Base-by-base conservation (phyloP, 2,888 invertebrate species). In the Fabriciana adippe region DNA sequence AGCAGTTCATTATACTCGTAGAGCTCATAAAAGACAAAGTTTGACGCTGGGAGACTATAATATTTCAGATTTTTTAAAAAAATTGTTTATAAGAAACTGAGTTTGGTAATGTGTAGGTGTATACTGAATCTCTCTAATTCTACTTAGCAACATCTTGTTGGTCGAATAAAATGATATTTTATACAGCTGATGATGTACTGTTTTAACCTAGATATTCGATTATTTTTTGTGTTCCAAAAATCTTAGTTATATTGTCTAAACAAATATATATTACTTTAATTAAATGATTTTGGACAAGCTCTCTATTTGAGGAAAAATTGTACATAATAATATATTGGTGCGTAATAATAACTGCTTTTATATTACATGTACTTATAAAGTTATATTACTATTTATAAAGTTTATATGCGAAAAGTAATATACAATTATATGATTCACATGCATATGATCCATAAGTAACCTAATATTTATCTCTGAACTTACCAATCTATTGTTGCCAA, bases 401-500 rank as follows among this genome's bases (percentile, higher is more conserved):
- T 41, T 41, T 41, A 8, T 41, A 41, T 41, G 35, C 11, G 1
- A 41, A 41, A 41, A 11, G 11, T 41, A 41, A 11, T 35, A 35
- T 35, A 35, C 8, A 35, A 35, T 35, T 35, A 11, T 35, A 35
- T 35, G 8, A 35, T 35, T 35, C 35, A 41, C 35, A 41, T 41
- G 35, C 35, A 8, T 41, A 41, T 41, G 11, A 41, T 41, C 35
- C 35, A 41, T 11, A 41, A 59, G 84, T 87, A 86, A 82, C 79
- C 80, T 79, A 83, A 83, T 79, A 78, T 82, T 80, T 81, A 84
- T 88, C 84, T 83, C 83, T 81, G 79, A 83, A 91, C 90, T 90
- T 86, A 90, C 89, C 88, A 80, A 83, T 83, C 83, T 82, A 80
- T 83, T 86, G 89, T 83, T 79, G 90, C 90, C 90, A 91, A 90